Percentiles rank a stretch among this genome's conserved stretches.
phyloP scores from a whole-genome alignment of 2,888 invertebrate species.

The Clanis bilineata region DNA sequence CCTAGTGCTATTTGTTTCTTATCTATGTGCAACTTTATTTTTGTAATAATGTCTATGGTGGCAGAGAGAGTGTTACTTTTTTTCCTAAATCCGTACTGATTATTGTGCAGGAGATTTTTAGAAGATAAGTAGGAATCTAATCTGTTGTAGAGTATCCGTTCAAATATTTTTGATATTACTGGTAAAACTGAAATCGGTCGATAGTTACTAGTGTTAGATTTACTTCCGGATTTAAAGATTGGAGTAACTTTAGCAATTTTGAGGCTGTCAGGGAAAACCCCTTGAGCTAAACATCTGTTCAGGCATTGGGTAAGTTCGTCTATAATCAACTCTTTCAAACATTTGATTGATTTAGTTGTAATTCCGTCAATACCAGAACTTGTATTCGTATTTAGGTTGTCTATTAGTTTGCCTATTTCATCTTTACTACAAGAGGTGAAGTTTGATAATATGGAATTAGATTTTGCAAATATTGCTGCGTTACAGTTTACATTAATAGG shows the following conservation, averaged over 20 bases:
- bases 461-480: not conserved
- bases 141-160: not conserved
- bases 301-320: not conserved
- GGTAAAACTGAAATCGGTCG: not conserved
- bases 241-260: conserved; percentile 14
- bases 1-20: too few species aligned
- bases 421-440: not conserved
- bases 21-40: too few species aligned
- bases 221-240: conserved; percentile 13
- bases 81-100: conserved; percentile 1
- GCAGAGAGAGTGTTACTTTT: too few species aligned
- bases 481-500: not conserved
- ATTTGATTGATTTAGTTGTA: conserved; percentile 4
- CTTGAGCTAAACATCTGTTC: conserved; percentile 9
- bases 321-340: not conserved
- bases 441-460: not conserved
- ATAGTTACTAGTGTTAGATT: conserved; percentile 8
- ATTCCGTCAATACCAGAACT: conserved; percentile 7
- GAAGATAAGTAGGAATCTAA: not conserved
- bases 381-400: not conserved
- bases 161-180: not conserved
- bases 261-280: conserved; percentile 6
- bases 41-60: too few species aligned
- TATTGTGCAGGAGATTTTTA: not conserved
- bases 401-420: not conserved